A percentile compares a stretch with the other conserved stretches of the same genome.
These are phyloP conservation scores for Carpatolechia fugitivella DNA, from an alignment of 2,888 invertebrate genomes.

Conservation along the genomic window DNA sequence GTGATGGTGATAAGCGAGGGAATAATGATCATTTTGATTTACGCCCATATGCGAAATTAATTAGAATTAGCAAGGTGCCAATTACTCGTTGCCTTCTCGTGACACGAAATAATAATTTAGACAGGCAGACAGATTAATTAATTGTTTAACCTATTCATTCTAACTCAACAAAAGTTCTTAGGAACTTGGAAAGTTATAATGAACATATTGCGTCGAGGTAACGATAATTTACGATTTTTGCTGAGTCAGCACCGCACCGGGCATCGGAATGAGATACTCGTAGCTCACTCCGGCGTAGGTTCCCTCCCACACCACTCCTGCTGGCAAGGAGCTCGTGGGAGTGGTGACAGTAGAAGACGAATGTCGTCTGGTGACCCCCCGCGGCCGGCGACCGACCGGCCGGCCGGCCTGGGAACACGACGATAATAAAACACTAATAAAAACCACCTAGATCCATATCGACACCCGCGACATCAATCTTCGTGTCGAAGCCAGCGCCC, in stretches of 20 bases:
- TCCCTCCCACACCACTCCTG: background rate
- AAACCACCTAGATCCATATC: slow-evolving; percentile 54
- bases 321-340: slow-evolving; percentile 23
- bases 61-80: too few relatives aligned
- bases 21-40: too few relatives aligned
- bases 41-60: too few relatives aligned
- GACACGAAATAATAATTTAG: too few relatives aligned
- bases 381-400: slow-evolving; percentile 28
- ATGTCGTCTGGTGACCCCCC: slow-evolving; percentile 40
- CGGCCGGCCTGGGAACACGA: slow-evolving; percentile 27
- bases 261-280: background rate
- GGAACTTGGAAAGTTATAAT: too few relatives aligned
- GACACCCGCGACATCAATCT: slow-evolving; percentile 58
- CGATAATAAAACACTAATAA: slow-evolving; percentile 20
- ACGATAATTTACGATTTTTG: background rate
- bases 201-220: too few relatives aligned
- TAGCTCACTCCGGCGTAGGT: background rate
- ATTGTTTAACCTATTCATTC: too few relatives aligned
- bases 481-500: slow-evolving; percentile 17
- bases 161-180: too few relatives aligned
- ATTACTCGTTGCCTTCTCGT: too few relatives aligned
- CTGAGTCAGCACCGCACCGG: background rate
- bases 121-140: too few relatives aligned
- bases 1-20: too few relatives aligned
- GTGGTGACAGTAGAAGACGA: slow-evolving; percentile 62